phyloP scores from a whole-genome alignment of 1,140 invertebrate species.

The Grapholita molesta region DNA sequence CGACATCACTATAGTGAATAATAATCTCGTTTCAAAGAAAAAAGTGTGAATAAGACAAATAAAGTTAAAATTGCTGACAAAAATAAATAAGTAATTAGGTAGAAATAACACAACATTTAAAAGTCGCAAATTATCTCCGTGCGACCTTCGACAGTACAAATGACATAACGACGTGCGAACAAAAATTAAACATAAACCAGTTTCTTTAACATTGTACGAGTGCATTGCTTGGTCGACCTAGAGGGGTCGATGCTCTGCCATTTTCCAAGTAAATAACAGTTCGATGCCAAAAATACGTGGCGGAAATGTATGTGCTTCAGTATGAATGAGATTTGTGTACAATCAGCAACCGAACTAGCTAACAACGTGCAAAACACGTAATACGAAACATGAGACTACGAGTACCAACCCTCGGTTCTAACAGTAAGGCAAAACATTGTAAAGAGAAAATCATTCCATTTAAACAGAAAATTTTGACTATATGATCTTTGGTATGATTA shows the following conservation, averaged over 20 bases:
- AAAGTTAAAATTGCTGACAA: neutral
- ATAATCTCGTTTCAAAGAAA: too few species aligned
- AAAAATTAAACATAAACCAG: neutral
- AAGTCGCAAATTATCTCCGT: neutral
- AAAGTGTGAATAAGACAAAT: too few species aligned
- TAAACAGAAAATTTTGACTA: too few species aligned
- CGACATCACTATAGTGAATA: too few species aligned
- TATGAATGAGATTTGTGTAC: neutral
- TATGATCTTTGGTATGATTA: too few species aligned
- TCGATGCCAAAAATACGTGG: slow-evolving; percentile 3
- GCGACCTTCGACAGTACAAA: neutral
- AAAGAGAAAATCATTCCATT: too few species aligned
- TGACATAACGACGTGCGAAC: neutral
- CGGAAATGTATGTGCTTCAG: neutral
- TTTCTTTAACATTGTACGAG: neutral
- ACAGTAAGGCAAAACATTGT: too few species aligned
- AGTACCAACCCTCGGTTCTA: too few species aligned
- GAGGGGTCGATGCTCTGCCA: slow-evolving; percentile 1
- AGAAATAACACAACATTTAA: neutral
- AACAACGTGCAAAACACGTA: too few species aligned
- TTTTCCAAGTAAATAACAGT: slow-evolving; percentile 14
- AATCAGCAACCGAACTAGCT: too few species aligned
- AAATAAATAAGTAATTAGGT: neutral
- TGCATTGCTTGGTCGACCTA: slow-evolving; percentile 3
- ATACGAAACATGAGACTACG: too few species aligned